Conservation (phyloP, 2,888 invertebrate genomes). For the Archips crataeganus region DNA sequence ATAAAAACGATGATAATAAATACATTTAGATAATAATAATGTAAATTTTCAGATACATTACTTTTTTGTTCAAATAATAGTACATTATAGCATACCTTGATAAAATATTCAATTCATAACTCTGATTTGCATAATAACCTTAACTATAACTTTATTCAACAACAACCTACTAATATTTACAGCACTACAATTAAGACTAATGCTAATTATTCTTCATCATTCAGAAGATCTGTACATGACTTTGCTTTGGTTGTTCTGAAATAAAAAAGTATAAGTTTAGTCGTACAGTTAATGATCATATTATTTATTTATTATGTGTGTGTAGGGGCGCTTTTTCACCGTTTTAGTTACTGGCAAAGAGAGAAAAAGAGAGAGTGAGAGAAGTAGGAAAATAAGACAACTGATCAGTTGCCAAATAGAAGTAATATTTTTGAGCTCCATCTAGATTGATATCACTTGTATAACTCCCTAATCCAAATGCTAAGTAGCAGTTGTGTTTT, state of each 20-base stretch:
- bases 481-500: too few relatives aligned
- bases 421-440: too few relatives aligned
- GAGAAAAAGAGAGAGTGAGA: too few relatives aligned
- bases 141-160: slow-evolving; percentile 4
- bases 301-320: too few relatives aligned
- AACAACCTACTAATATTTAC: slow-evolving; percentile 27
- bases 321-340: too few relatives aligned
- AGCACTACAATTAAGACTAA: background rate
- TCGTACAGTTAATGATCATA: background rate
- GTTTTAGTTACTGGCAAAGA: too few relatives aligned
- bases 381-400: too few relatives aligned
- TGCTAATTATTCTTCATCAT: slow-evolving; percentile 82
- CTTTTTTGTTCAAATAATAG: slow-evolving; percentile 11
- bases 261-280: slow-evolving; percentile 49
- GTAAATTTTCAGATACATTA: slow-evolving; percentile 26
- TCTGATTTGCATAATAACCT: slow-evolving; percentile 15
- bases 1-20: slow-evolving; percentile 13
- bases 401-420: too few relatives aligned
- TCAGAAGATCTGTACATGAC: slow-evolving; percentile 90
- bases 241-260: slow-evolving; percentile 89
- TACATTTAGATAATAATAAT: slow-evolving; percentile 29
- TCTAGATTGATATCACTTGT: too few relatives aligned
- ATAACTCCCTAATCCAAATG: too few relatives aligned
- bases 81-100: slow-evolving; percentile 21
- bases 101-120: slow-evolving; percentile 6